Percentiles rank a stretch among this genome's conserved stretches.
phyloP scores from a whole-genome alignment of 2,797 vertebrate genomes.

The Channallabes apus region DNA sequence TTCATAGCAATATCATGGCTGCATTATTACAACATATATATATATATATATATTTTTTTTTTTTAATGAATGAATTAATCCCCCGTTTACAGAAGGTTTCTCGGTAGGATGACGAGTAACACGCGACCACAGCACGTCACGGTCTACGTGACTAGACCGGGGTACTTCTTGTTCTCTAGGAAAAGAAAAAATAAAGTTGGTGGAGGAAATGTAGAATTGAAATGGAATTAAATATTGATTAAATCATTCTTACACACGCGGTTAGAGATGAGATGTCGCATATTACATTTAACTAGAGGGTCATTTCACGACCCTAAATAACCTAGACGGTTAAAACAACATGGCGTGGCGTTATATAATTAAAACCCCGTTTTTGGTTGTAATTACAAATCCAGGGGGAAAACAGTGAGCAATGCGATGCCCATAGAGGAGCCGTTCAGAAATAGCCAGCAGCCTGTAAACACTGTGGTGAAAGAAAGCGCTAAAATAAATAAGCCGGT shows the following conservation, averaged over 20 bases:
- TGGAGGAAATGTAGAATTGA: background rate
- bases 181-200: background rate
- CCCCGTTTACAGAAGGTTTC: background rate
- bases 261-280: background rate
- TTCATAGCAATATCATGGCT: background rate
- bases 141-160: conserved; percentile 31
- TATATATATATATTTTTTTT: no score
- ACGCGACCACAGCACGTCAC: background rate
- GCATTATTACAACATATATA: no score
- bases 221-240: background rate
- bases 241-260: background rate
- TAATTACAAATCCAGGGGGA: no score
- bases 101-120: background rate
- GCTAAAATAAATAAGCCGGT: background rate
- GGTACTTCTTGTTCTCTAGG: background rate
- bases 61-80: background rate
- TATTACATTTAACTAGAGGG: no score
- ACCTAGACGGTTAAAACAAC: no score
- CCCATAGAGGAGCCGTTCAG: background rate
- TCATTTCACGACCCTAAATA: no score
- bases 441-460: background rate
- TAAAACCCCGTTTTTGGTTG: background rate
- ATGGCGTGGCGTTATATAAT: background rate
- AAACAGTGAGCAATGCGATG: no score
- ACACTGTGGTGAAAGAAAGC: background rate